Base-by-base conservation (phyloP, 2,797 vertebrate species). In the Prunella strophiata region DNA sequence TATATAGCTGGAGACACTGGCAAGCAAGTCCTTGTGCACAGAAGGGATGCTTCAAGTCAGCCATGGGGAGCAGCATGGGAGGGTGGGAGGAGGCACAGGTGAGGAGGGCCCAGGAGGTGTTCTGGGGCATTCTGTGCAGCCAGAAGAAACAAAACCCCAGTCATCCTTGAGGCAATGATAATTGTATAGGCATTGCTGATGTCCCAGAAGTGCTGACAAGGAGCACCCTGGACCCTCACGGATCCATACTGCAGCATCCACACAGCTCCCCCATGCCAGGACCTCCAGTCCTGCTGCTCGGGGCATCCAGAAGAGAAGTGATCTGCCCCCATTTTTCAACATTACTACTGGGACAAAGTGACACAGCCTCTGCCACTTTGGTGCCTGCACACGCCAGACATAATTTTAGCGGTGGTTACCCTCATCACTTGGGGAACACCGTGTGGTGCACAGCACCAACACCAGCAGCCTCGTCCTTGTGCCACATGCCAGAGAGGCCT, bases 361-460 rank as follows among this genome's bases (percentile, higher is more conserved):
- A 57, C 62, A 54, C 65, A 63, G 9, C 47, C 51, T 67, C 84
- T 85, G 54, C 43, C 42, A 26, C 51, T 38, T 52, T 36, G 45
- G 43, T 68, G n/a, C 55, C 76, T 27, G 12, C 16, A 42, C 12
- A 7, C 9, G 27, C 27, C 62, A 77, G 70, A 21, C 14, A 25
- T 36, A 5, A 20, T 54, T 71, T 36, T 11, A 67, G 59, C 57
- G 32, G 65, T 16, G 10, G 13, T 16, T n/a, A 17, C 19, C 57
- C 81, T 22, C 2, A 1, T 5, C 50, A 13, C 36, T 3, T 4
- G 17, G 45, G 42, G 77, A 76, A 16, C 36, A 22, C 11, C 0
- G 9, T 61, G 18, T 13, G n/a, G 7, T 7, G 16, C 23, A 10
- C 43, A 34, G 52, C 55, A 45, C 42, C 36, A 34, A 4, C 29